Percentiles rank a stretch among this genome's conserved stretches.
phyloP scores from a whole-genome alignment of 37 sponge, comb jelly and placozoan species.

The Amphimedon queenslandica region DNA sequence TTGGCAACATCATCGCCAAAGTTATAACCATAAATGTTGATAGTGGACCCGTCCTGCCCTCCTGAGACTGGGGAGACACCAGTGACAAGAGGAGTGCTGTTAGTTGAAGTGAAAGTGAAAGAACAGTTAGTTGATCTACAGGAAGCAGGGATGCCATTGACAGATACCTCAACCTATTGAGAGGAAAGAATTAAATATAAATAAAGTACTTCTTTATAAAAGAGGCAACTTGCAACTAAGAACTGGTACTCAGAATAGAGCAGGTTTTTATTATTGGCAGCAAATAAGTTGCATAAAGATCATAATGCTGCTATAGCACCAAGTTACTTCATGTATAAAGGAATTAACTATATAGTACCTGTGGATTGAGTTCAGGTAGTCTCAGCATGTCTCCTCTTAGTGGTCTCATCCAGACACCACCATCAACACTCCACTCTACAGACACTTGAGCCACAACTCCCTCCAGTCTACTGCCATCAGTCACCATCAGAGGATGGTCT shows the following conservation, averaged over 20 bases:
- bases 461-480: conserved; percentile 11
- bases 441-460: conserved; percentile 20
- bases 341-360: too few species aligned
- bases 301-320: too few species aligned
- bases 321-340: too few species aligned
- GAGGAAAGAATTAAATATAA: not conserved
- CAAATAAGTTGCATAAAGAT: too few species aligned
- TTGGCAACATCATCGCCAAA: conserved; percentile 23
- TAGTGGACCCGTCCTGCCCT: conserved; percentile 62
- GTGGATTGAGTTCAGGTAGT: conserved; percentile 50
- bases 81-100: not conserved
- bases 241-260: not conserved
- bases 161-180: conserved; percentile 70
- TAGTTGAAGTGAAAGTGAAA: conserved; percentile 37
- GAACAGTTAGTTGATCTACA: conserved; percentile 52
- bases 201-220: not conserved
- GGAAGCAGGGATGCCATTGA: conserved; percentile 75
- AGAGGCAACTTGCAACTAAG: not conserved
- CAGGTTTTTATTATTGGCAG: too few species aligned
- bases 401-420: conserved; percentile 66
- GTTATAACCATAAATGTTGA: conserved; percentile 75
- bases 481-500: conserved; percentile 40
- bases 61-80: conserved; percentile 1
- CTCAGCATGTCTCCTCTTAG: conserved; percentile 84
- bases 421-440: conserved; percentile 29